These are phyloP conservation scores for Lottia scabra DNA, from an alignment of 2,888 invertebrate species.

Conservation along the genomic window DNA sequence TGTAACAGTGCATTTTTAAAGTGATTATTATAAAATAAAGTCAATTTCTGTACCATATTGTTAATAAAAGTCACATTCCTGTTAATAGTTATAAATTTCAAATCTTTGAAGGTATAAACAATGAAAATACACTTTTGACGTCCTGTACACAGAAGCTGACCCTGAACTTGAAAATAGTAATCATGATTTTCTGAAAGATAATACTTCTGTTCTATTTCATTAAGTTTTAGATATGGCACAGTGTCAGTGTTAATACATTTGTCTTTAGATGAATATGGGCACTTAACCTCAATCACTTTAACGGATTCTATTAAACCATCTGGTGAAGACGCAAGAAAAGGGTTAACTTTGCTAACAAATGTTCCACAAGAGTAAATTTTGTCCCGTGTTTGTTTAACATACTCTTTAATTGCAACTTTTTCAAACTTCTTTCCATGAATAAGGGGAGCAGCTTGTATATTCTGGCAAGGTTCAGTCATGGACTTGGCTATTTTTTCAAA, in stretches of 20 bases:
- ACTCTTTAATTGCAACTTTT: neutral
- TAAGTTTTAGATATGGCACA: neutral
- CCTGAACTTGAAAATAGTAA: constrained; percentile 2
- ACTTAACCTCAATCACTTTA: constrained; percentile 6
- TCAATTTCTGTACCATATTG: too few species aligned
- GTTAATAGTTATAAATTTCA: too few species aligned
- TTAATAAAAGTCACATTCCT: too few species aligned
- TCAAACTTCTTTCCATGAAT: constrained; percentile 1
- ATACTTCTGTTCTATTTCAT: neutral
- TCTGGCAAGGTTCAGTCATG: too few species aligned
- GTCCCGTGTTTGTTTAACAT: neutral
- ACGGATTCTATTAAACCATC: neutral
- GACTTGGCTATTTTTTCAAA: too few species aligned
- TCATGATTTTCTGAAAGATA: neutral
- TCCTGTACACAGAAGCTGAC: neutral
- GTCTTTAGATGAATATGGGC: constrained; percentile 5
- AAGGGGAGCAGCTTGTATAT: neutral
- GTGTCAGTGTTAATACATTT: neutral
- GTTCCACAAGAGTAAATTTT: neutral
- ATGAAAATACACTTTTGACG: constrained; percentile 4
- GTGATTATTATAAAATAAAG: too few species aligned
- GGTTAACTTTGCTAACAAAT: neutral
- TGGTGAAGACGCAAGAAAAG: constrained; percentile 10
- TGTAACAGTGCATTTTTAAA: too few species aligned
- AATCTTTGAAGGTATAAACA: constrained; percentile 14